These are phyloP conservation scores for Drosophila macrospina DNA, from an alignment of 2,888 invertebrate species.

Conservation along the genomic window DNA sequence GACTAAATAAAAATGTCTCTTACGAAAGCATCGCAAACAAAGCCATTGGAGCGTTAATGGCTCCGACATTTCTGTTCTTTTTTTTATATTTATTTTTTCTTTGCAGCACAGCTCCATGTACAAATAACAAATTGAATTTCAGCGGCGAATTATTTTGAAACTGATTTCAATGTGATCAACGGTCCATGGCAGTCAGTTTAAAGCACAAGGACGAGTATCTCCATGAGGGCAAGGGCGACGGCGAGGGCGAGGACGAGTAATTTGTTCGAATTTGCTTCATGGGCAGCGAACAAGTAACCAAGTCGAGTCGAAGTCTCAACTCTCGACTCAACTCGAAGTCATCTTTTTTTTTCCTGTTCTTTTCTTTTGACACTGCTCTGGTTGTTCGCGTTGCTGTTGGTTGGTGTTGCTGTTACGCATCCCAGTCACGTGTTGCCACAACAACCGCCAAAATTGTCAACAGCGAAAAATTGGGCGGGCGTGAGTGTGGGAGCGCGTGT, in stretches of 20 bases:
- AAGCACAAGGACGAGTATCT: conserved; percentile 44
- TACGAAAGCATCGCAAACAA: conserved; percentile 53
- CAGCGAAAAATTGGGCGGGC: conserved; percentile 80
- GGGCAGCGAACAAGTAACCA: conserved; percentile 37
- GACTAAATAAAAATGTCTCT: conserved; percentile 56
- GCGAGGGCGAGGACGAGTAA: conserved; percentile 41
- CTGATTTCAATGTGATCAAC: conserved; percentile 80
- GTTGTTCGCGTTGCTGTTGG: conserved; percentile 20
- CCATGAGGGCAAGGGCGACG: conserved; percentile 15
- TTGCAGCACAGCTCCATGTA: conserved; percentile 53
- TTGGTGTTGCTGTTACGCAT: conserved; percentile 63
- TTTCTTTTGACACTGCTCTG: conserved; percentile 11
- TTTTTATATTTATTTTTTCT: no score
- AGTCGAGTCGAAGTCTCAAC: conserved; percentile 42
- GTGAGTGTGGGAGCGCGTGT: conserved; percentile 67
- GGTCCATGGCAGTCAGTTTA: conserved; percentile 69
- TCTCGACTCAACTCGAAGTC: conserved; percentile 37
- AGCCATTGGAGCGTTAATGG: conserved; percentile 75
- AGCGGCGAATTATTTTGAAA: conserved; percentile 76
- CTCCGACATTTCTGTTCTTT: conserved; percentile 42
- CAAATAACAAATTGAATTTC: conserved; percentile 81
- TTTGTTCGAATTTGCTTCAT: conserved; percentile 42
- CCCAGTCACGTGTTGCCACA: conserved; percentile 79
- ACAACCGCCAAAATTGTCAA: conserved; percentile 81
- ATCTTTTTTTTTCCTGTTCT: conserved; percentile 69